Evolutionary conservation across 2,888 invertebrate species (phyloP), one percentile per base, ranked within the genome.

Genomic region (Cerceris ruficornis): DNA sequence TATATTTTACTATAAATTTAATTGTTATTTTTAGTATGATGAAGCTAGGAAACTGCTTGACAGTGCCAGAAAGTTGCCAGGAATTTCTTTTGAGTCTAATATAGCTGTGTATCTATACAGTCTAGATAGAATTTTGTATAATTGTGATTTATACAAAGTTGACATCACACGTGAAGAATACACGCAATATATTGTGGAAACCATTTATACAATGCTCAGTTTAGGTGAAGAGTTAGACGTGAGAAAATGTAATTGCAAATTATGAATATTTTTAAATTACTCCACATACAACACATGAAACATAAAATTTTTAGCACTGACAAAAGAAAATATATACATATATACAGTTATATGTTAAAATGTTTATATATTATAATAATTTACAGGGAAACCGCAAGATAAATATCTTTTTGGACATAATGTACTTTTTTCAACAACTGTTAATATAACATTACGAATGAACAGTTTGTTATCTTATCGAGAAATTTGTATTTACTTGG

Each of bases 401-500:
- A 69, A 77, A 46, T 75, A 79, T 52, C 82, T 90, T 6, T 86
- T 85, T 50, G 73, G 81, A 14, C 84, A 76, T 28, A 87, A 88
- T 28, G 65, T 85, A 1, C 69, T 90, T 0, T 68, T 87, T 11
- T 82, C 68, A 13, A 49, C 72, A 1, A 66, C 75, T 1, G 60
- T 79, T 15, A 86, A 87, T 75, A 61, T 91, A 13, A 74, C 87
- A 0, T 65, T 86, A 1, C 83, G 88, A 11, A 84, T 92, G 82
- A 90, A 90, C 52, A 86, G 87, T 72, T 66, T 92, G 5, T 55
- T 90, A n/a, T 88, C 90, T 0, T 89, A 85, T 65, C 87, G 89
- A 6, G 92, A 91, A 60, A 87, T 90, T 14, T 69, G 86, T 0
- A 84, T 85, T 0, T 90, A 92, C 74, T 75, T 92, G 17, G 73